Evolutionary conservation across 2,113 vertebrate species (phyloP).

Genomic region (Pyrgilauda ruficollis): DNA sequence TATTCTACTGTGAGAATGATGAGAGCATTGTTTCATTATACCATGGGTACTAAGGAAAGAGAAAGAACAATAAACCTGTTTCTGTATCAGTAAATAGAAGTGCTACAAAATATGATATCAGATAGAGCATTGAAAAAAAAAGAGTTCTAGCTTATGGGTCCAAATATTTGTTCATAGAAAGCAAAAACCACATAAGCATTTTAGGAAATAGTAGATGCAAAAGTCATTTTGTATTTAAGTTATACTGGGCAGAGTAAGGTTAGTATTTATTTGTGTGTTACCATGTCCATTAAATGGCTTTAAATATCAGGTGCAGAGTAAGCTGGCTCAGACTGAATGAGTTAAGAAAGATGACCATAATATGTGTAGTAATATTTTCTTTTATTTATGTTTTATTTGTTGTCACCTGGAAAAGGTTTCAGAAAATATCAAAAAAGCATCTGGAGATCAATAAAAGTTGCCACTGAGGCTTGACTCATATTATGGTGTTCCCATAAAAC

Average conservation of each 20-base stretch:
- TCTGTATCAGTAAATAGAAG: not conserved
- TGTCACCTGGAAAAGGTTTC: not conserved
- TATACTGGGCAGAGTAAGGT: not conserved
- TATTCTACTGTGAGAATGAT: not conserved
- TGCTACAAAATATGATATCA: not conserved
- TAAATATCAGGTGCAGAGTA: not conserved
- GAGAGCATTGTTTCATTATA: not conserved
- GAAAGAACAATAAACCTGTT: rapidly evolving
- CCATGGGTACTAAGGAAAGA: not conserved
- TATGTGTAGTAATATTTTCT: not conserved
- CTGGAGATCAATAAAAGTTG: not conserved
- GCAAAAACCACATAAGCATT: not conserved
- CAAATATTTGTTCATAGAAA: not conserved
- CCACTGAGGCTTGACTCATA: not conserved
- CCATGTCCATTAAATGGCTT: not conserved
- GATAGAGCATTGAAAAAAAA: not conserved
- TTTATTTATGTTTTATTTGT: not conserved
- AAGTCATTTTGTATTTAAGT: not conserved
- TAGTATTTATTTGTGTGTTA: not conserved
- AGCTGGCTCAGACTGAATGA: not conserved
- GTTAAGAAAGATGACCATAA: not conserved
- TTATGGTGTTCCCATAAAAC: not conserved
- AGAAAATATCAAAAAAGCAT: not conserved
- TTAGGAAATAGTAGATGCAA: not conserved
- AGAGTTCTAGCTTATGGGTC: not conserved